phyloP scores from a whole-genome alignment of 2,888 invertebrate species.

The Melieria crassipennis region DNA sequence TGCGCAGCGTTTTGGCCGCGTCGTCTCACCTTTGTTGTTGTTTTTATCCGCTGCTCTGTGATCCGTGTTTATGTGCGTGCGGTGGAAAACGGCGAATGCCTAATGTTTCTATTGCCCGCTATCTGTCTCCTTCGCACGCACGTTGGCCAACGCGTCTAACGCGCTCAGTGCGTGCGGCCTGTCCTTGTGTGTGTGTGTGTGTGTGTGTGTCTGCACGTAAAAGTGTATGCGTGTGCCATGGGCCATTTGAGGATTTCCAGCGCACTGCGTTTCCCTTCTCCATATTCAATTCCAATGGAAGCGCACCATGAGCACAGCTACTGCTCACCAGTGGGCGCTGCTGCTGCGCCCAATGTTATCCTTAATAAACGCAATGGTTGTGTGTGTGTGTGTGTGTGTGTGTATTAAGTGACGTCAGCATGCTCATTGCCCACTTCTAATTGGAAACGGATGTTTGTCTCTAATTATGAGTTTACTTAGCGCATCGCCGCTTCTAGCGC shows the following conservation, averaged over 20 bases:
- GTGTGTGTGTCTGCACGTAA: conserved; percentile 32
- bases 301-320: conserved; percentile 34
- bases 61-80: too few species aligned
- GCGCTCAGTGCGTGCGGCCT: background rate
- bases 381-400: background rate
- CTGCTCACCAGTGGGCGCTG: conserved; percentile 52
- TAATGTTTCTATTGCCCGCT: too few species aligned
- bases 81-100: too few species aligned
- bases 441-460: conserved; percentile 55
- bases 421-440: conserved; percentile 36
- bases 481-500: background rate
- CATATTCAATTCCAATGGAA: conserved; percentile 30
- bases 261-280: background rate
- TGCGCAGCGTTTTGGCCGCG: too few species aligned
- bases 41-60: too few species aligned
- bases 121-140: conserved; percentile 25
- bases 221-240: conserved; percentile 30
- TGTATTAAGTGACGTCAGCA: background rate
- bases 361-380: background rate
- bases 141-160: conserved; percentile 7
- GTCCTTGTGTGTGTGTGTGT: conserved; percentile 16
- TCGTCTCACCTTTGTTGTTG: too few species aligned
- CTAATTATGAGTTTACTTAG: conserved; percentile 59
- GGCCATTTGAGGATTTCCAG: conserved; percentile 29
- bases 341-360: conserved; percentile 1